Evolutionary conservation across 2,113 vertebrate genomes (phyloP).

Genomic region (Ceyx melanurus): DNA sequence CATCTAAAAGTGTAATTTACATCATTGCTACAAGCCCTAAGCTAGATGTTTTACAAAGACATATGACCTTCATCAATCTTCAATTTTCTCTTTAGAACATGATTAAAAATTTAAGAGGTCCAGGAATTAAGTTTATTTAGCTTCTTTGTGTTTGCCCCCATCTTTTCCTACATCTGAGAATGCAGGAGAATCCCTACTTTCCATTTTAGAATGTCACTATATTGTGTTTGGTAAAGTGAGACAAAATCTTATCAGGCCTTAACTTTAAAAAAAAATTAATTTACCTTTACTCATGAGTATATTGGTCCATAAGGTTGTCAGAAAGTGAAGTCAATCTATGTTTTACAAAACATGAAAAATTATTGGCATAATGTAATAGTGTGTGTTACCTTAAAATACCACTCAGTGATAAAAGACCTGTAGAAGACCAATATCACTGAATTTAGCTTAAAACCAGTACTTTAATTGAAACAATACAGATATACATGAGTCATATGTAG

Average conservation of each 20-base stretch:
- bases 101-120: neutral
- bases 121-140: neutral
- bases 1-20: neutral
- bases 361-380: neutral
- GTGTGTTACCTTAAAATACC: constrained; percentile 11
- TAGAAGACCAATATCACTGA: neutral
- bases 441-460: neutral
- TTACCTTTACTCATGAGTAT: neutral
- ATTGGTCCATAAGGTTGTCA: neutral
- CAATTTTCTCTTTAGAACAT: neutral
- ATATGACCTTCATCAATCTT: neutral
- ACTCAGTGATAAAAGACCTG: neutral
- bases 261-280: neutral
- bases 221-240: neutral
- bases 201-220: neutral
- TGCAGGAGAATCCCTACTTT: neutral
- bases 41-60: neutral
- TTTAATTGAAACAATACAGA: neutral
- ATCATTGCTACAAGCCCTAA: neutral
- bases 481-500: neutral
- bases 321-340: neutral
- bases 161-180: neutral
- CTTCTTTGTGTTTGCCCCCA: rapidly evolving
- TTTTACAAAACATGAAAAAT: neutral
- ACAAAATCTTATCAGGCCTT: neutral